Evolutionary conservation across 2,797 vertebrate genomes (phyloP), one percentile per base, ranked within the genome.

Genomic region (Champsocephalus gunnari): DNA sequence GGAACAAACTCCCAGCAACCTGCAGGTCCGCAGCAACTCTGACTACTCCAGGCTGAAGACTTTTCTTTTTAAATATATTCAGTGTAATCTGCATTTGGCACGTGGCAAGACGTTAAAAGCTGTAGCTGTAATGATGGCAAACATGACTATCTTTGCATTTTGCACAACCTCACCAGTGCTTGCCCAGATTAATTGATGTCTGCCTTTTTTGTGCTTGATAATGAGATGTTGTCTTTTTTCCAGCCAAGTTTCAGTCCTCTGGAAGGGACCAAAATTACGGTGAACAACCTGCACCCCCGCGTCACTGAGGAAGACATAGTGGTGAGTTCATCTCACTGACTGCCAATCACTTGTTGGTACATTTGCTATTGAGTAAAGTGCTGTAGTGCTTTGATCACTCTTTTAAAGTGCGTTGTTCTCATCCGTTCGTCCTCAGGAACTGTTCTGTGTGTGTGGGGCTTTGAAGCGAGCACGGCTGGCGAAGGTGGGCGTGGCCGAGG

Each of bases 301-400:
- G 98, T 99, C 84, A 99, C 97, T 0, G 98, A 99, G 83, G 98
- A 99, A 83, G 98, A 99, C 92, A 99, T 99, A 66, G 97, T 99
- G 89, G 98, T 99, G 89, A 97, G 97, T 93, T 13, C 60, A 71
- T 58, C 19, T 0, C 11, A 12, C n/a, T 45, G 5, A 57, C 44
- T 38, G 32, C 3, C 12, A 24, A 1, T 21, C 60, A 78, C 19
- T 3, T 48, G 65, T 43, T 56, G 62, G 4, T n/a, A 10, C 13
- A 5, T 56, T 54, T 13, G 9, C 21, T 59, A 11, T 54, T 70
- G 10, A 50, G 1, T 24, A 28, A 28, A 41, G 14, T 19, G 50
- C 34, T 55, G 41, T 5, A 5, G 28, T 57, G 21, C 32, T 2
- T 0, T 12, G 3, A 49, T 77, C 71, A 81, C 66, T 80, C 54